Conservation (phyloP, 2,113 vertebrate genomes). For the Rattus norvegicus region GRCr8 NC_086020.1:66677501-66678000, state of each 20-base stretch:
- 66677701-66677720: neutral
- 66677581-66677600: neutral
- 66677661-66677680: neutral
- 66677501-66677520: neutral
- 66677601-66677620: neutral
- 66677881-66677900: neutral
- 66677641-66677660: neutral
- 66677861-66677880: neutral
- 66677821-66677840: neutral
- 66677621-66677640: neutral
- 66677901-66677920: neutral
- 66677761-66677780: neutral
- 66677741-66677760: neutral
- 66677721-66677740: neutral
- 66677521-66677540: neutral
- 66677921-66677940: neutral
- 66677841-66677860: neutral
- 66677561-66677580: neutral
- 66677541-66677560: neutral
- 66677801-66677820: neutral
- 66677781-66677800: neutral
- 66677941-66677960: neutral
- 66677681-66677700: neutral
- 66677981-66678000: neutral
- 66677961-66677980: neutral